Percentiles rank a stretch among this genome's conserved stretches.
Evolutionary conservation across 2,113 vertebrate species (phyloP).

Genomic region (Pipa parva): DNA sequence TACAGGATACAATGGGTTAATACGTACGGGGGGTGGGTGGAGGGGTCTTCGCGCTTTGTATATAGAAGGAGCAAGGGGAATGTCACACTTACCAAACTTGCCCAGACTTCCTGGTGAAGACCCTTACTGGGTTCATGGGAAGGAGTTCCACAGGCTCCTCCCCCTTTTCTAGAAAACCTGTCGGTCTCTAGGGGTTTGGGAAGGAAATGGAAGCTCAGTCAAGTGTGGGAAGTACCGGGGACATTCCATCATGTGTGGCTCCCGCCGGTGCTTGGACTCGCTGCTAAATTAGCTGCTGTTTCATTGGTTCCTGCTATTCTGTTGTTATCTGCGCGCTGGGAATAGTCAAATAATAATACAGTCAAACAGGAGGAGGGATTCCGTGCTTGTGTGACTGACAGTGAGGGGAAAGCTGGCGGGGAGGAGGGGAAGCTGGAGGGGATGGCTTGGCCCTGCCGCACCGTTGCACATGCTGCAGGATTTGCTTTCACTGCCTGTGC

Average conservation of each 20-base stretch:
- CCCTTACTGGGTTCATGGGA: neutral
- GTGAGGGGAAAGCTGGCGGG: conserved; percentile 17
- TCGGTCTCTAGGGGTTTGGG: neutral
- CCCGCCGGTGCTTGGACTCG: neutral
- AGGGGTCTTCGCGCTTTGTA: too few relatives aligned
- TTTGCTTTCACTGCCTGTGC: neutral
- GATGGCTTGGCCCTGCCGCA: neutral
- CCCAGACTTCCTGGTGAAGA: conserved; percentile 2
- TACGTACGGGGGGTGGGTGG: too few relatives aligned
- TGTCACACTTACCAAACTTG: conserved; percentile 20
- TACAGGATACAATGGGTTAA: too few relatives aligned
- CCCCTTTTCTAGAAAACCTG: conserved; percentile 2
- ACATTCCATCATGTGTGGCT: neutral
- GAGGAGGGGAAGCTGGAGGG: conserved; percentile 22
- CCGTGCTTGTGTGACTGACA: neutral
- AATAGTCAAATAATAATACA: too few relatives aligned
- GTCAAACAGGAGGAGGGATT: conserved; percentile 11
- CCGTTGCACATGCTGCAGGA: conserved; percentile 1
- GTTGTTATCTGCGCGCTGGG: too few relatives aligned
- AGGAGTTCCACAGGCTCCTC: conserved; percentile 6
- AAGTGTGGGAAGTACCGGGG: neutral
- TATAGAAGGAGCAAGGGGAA: neutral
- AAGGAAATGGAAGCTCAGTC: neutral
- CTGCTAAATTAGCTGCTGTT: neutral
- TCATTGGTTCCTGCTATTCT: neutral